These are phyloP conservation scores for Campoplex nolae DNA, from an alignment of 2,888 invertebrate genomes.

Conservation along the genomic window DNA sequence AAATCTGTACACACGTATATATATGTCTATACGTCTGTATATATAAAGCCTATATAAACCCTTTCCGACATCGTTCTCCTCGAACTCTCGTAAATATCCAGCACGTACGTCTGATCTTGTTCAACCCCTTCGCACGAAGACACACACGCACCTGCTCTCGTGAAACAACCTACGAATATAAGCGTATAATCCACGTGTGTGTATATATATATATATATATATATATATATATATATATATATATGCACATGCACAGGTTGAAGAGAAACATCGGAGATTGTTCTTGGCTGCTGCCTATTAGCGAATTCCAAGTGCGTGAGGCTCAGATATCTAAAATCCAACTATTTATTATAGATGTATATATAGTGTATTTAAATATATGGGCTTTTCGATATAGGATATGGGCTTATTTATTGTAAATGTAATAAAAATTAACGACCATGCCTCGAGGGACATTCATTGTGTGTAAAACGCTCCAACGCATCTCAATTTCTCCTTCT, in stretches of 20 bases:
- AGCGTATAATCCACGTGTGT: slow-evolving; percentile 9
- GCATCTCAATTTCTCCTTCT: not conserved
- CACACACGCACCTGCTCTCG: slow-evolving; percentile 63
- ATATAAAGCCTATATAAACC: slow-evolving; percentile 40
- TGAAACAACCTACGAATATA: slow-evolving; percentile 15
- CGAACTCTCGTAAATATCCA: slow-evolving; percentile 70
- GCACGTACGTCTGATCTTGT: slow-evolving; percentile 68
- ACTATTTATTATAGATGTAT: slow-evolving; percentile 8
- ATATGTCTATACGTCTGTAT: slow-evolving; percentile 7
- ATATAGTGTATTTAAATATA: not conserved
- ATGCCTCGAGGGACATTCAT: not conserved
- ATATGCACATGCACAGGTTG: slow-evolving; percentile 14
- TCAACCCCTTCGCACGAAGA: slow-evolving; percentile 63
- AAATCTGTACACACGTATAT: slow-evolving; percentile 6
- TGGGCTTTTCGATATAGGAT: slow-evolving; percentile 20
- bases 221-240: slow-evolving; percentile 35
- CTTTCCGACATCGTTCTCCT: slow-evolving; percentile 59
- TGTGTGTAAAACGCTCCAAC: not conserved
- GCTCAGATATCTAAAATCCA: slow-evolving; percentile 55
- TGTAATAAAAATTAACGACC: not conserved
- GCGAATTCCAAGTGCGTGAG: slow-evolving; percentile 69
- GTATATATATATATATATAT: slow-evolving; percentile 35
- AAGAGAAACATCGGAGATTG: slow-evolving; percentile 60
- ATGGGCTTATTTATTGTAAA: slow-evolving; percentile 5
- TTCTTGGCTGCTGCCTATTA: slow-evolving; percentile 67